These are phyloP conservation scores for Blastobasis adustella DNA, from an alignment of 2,888 invertebrate species.

Conservation along the genomic window DNA sequence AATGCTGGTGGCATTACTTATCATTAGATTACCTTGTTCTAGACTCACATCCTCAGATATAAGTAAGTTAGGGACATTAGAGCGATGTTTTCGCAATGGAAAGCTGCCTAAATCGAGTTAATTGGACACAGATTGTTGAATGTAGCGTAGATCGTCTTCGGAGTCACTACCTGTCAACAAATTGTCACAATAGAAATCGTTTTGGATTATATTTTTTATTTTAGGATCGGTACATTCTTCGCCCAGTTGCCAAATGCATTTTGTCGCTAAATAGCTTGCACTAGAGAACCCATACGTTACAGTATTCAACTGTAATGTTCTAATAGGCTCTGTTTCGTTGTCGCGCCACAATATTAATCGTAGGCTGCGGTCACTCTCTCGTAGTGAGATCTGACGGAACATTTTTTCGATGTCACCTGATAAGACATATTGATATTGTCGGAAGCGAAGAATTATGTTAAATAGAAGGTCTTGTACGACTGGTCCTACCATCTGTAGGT, in stretches of 20 bases:
- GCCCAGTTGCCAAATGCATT: no score
- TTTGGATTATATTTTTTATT: conserved; percentile 2
- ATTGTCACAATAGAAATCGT: conserved; percentile 5
- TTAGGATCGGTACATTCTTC: conserved; percentile 6
- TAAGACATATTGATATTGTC: conserved; percentile 12
- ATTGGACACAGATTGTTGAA: background rate
- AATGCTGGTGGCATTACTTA: conserved; percentile 6
- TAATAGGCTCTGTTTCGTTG: conserved; percentile 1
- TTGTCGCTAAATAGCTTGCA: conserved; percentile 7
- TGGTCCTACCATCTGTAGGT: conserved; percentile 9
- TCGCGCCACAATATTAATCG: conserved; percentile 11
- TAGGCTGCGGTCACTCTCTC: conserved; percentile 6
- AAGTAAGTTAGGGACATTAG: background rate
- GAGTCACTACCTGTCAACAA: conserved; percentile 3
- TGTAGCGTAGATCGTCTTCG: conserved; percentile 1
- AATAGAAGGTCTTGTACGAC: conserved; percentile 9
- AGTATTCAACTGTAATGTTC: conserved; percentile 3
- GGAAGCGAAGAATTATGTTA: conserved; percentile 9
- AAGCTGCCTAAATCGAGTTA: background rate
- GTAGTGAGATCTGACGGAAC: conserved; percentile 4
- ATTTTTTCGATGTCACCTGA: conserved; percentile 17
- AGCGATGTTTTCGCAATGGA: background rate
- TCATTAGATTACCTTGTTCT: background rate
- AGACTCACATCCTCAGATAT: no score
- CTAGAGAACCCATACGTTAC: conserved; percentile 9